Percentiles rank a stretch among this genome's conserved stretches.
Evolutionary conservation across 2,888 invertebrate species (phyloP).

Genomic region (Ferdinandea cuprea): DNA sequence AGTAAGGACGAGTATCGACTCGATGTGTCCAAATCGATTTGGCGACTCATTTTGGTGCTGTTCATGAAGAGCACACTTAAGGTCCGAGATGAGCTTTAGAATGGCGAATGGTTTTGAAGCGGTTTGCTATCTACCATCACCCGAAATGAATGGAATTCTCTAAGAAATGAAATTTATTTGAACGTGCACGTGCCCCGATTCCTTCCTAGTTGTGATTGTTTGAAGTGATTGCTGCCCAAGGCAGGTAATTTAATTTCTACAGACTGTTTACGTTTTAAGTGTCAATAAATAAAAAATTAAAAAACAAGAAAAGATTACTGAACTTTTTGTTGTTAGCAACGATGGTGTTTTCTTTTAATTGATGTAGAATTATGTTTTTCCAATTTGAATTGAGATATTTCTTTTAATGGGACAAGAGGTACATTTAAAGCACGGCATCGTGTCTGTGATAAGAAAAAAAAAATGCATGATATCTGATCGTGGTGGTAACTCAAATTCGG

Average conservation of each 20-base stretch:
- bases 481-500: too few species aligned
- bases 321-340: slow-evolving; percentile 9
- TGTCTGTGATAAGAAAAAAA: too few species aligned
- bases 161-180: slow-evolving; percentile 2
- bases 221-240: slow-evolving; percentile 28
- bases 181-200: slow-evolving; percentile 20
- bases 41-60: slow-evolving; percentile 51
- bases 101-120: neutral
- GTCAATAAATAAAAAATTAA: slow-evolving; percentile 28
- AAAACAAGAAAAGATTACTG: neutral
- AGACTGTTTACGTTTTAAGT: slow-evolving; percentile 62
- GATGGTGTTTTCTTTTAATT: slow-evolving; percentile 2
- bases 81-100: slow-evolving; percentile 53
- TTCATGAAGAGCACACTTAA: slow-evolving; percentile 30
- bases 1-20: slow-evolving; percentile 79
- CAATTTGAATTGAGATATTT: too few species aligned
- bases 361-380: too few species aligned
- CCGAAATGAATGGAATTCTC: neutral
- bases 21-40: slow-evolving; percentile 78
- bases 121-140: slow-evolving; percentile 17
- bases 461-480: too few species aligned
- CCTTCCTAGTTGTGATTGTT: slow-evolving; percentile 49
- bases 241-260: slow-evolving; percentile 29
- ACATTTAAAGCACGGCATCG: too few species aligned
- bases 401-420: too few species aligned